phyloP scores from a whole-genome alignment of 2,113 vertebrate species.

The Sinosuthora webbiana region DNA sequence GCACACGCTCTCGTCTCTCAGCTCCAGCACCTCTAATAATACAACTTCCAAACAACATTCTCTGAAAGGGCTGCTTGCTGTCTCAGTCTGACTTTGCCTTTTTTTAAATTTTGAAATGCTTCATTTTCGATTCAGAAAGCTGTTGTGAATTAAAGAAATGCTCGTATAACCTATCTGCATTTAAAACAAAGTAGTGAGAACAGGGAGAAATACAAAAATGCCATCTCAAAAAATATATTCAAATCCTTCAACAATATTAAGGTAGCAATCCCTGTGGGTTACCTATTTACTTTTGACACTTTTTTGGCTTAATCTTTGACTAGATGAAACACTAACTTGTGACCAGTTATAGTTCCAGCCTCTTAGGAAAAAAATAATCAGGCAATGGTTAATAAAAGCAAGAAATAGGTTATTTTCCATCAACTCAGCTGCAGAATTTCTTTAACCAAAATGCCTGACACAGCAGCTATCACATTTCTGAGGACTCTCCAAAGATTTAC shows the following conservation, averaged over 20 bases:
- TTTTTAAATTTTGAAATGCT: background rate
- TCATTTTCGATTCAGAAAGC: background rate
- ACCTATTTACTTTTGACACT: constrained; percentile 4
- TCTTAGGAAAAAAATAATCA: background rate
- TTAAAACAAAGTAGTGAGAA: constrained; percentile 24
- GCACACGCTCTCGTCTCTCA: background rate
- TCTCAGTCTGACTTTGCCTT: background rate
- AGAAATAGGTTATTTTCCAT: constrained; percentile 18
- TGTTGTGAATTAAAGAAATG: background rate
- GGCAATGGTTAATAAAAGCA: constrained; percentile 9
- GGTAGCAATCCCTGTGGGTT: background rate
- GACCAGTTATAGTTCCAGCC: background rate
- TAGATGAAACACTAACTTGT: background rate
- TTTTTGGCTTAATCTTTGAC: background rate
- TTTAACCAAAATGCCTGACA: constrained; percentile 32
- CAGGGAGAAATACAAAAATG: background rate
- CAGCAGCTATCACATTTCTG: constrained; percentile 37
- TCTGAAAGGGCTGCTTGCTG: background rate
- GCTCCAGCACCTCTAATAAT: background rate
- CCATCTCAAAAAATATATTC: background rate
- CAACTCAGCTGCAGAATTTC: constrained; percentile 9
- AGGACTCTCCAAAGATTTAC: constrained; percentile 26
- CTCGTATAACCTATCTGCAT: background rate
- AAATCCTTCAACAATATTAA: background rate
- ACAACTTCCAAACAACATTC: background rate